Evolutionary conservation across 2,797 vertebrate species (phyloP), one percentile per base, ranked within the genome.

Genomic region (Manis javanica): DNA sequence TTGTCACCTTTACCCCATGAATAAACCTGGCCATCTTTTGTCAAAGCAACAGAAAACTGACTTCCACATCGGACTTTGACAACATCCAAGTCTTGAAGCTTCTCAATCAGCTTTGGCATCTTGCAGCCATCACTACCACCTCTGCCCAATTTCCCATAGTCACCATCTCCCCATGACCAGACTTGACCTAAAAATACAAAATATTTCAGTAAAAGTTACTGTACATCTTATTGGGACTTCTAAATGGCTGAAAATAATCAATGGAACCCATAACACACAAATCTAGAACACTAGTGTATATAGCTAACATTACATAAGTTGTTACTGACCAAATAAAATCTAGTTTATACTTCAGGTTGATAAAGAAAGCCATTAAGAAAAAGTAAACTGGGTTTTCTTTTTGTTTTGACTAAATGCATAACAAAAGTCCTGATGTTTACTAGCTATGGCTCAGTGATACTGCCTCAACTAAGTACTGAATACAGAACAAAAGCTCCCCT

Each of bases 1-100:
- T 99, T 99, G 98, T 99, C 99, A 83, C 99, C 99, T 97, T 99
- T 99, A 12, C 99, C 99, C 99, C 99, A 99, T 5, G 99, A 99
- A 97, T 99, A 99, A 53, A 99, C 99, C 94, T 99, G 99, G 0
- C 99, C 99, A 39, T 99, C 99, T 98, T 99, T 99, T 24, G 99
- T 99, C 96, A 99, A 98, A 10, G 99, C 99, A 96, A 99, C 98
- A 6, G 99, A 99, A 98, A 99, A 99, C 97, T 99, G 99, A 97
- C 99, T 99, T 68, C 99, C 99, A 3, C 99, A 99, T 98, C 99
- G 99, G 23, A 99, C 99, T 98, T 99, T 99, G 34, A 99, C 98
- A 0, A 99, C 99, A 96, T 99, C 99, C 97, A 99, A 97, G 96
- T 99, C 99, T 97, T 99, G 99, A 83, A 99, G 99, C 91, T 99